Evolutionary conservation across 2,888 invertebrate species (phyloP), one percentile per base, ranked within the genome.

Genomic region (Tachina grossa): DNA sequence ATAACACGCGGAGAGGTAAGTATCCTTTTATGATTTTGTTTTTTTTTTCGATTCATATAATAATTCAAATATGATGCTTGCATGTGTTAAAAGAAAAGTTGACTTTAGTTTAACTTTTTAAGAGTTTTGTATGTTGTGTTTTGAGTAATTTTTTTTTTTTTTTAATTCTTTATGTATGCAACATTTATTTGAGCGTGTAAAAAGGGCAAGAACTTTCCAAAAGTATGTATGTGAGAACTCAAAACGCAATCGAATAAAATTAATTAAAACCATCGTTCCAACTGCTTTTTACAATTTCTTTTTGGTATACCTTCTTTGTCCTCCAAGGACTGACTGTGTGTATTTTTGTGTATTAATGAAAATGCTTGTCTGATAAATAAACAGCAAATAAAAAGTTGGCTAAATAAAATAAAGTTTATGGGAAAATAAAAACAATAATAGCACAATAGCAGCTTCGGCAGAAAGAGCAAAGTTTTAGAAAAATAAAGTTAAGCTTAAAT

Each of bases 1-100:
- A 93, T 55, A 19, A 22, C 71, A 13, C 93, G 91, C 69, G 93
- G 93, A 10, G 90, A 90, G 81, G 90, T 90, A 83, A 87, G 87
- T 87, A 41, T 55, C 11, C 0, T 51, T 45, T 68, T 8, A 11
- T 61, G 16, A 14, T 22, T 6, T n/a, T 9, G 14, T 39, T 39
- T 59, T 59, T 2, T 68, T 59, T 4, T 45, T 31, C 63, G 47
- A 11, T 14, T 59, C 47, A 16, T 43, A 43, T 68, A 4, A 68
- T 59, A 55, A 43, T 65, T 63, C 53, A 31, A 72, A 39, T 41
- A 43, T 59, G 4, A 43, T 66, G 49, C 59, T 31, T 65, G 43
- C 61, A 45, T 63, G 39, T 49, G 47, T 45, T 63, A 31, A 82
- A 39, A 14, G 53, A 61, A 63, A 41, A 31, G 31, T 31, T 31